These are phyloP conservation scores for Fundulus diaphanus DNA, from an alignment of 2,797 vertebrate species.

Conservation along the genomic window DNA sequence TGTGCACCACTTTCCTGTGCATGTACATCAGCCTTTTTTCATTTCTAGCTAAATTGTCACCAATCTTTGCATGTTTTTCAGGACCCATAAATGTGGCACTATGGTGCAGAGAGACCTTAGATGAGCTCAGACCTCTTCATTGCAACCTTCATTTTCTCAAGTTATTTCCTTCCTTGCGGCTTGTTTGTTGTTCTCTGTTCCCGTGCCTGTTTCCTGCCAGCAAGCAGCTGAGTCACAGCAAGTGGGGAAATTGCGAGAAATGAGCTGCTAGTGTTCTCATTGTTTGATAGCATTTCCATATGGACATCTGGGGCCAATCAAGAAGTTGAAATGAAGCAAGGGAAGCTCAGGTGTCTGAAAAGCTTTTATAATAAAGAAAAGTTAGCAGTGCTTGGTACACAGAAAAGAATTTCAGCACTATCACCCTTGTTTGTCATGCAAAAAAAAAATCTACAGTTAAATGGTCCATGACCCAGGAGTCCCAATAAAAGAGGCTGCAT, in stretches of 20 bases:
- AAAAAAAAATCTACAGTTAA: slow-evolving; percentile 45
- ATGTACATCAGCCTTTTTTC: slow-evolving; percentile 6
- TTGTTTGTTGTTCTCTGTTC: slow-evolving; percentile 39
- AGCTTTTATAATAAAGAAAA: slow-evolving; percentile 56
- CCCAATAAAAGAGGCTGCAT: slow-evolving; percentile 51
- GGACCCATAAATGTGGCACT: slow-evolving; percentile 28
- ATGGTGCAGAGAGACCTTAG: slow-evolving; percentile 27
- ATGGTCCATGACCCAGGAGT: slow-evolving; percentile 64
- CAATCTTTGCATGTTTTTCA: slow-evolving; percentile 13
- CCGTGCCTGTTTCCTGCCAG: slow-evolving; percentile 34
- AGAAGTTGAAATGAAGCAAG: slow-evolving; percentile 44
- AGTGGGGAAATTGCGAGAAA: slow-evolving; percentile 56
- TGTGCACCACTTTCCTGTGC: slow-evolving; percentile 12
- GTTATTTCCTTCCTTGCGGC: slow-evolving; percentile 28
- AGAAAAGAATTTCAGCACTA: slow-evolving; percentile 34
- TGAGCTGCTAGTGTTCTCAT: slow-evolving; percentile 47
- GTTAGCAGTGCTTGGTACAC: slow-evolving; percentile 33
- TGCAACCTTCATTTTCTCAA: slow-evolving; percentile 40
- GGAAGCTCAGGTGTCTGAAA: slow-evolving; percentile 71
- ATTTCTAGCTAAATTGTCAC: slow-evolving; percentile 31
- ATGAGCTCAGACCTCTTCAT: slow-evolving; percentile 8
- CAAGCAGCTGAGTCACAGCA: slow-evolving; percentile 47
- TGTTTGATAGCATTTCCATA: slow-evolving; percentile 66
- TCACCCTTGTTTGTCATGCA: slow-evolving; percentile 3
- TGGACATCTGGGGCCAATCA: slow-evolving; percentile 68